phyloP scores from a whole-genome alignment of 2,797 vertebrate species.

The Poeciliopsis turneri region DNA sequence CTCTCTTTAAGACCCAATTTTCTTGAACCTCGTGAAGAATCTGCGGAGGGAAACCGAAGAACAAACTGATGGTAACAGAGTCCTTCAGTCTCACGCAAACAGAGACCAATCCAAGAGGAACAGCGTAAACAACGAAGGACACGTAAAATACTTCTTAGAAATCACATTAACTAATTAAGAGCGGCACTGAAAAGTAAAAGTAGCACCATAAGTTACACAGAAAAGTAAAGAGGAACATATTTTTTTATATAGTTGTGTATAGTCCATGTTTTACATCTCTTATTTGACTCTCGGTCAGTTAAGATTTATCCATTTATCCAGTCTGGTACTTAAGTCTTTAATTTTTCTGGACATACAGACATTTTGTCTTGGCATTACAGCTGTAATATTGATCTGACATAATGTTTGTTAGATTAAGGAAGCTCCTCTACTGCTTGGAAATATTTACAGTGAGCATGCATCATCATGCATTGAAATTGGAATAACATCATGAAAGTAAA shows the following conservation, averaged over 20 bases:
- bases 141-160: not conserved
- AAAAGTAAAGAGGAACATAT: not conserved
- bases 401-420: not conserved
- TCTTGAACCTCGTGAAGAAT: not conserved
- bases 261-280: not conserved
- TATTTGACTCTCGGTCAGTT: not conserved
- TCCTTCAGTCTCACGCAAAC: too few relatives aligned
- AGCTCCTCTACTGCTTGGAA: not conserved
- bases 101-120: not conserved
- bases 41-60: not conserved
- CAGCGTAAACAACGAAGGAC: not conserved
- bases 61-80: not conserved
- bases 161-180: not conserved
- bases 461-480: not conserved
- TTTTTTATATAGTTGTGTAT: not conserved
- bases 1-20: not conserved
- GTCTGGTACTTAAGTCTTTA: not conserved
- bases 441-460: not conserved
- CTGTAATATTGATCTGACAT: not conserved
- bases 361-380: not conserved
- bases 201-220: not conserved
- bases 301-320: not conserved
- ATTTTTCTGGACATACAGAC: not conserved
- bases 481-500: not conserved
- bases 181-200: not conserved